Conservation (phyloP, 2,888 invertebrate species). For the Nomada lathburiana region DNA sequence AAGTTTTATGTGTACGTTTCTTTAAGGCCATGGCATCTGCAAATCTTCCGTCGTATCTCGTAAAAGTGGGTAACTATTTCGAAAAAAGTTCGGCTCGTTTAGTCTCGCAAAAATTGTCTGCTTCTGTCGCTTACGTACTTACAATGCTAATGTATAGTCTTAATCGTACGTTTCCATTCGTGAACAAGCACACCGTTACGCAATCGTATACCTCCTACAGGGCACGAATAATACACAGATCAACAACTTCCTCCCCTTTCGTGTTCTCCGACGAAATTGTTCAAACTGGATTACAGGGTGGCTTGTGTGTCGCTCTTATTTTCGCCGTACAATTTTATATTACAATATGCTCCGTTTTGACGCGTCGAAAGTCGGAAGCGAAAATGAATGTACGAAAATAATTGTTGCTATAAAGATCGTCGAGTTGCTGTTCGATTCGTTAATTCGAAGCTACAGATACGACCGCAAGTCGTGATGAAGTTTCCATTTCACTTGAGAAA, state of each 20-base stretch:
- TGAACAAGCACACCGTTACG: slow-evolving; percentile 41
- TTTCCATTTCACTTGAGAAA: background rate
- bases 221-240: slow-evolving; percentile 24
- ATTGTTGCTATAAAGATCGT: background rate
- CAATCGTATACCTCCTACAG: slow-evolving; percentile 40
- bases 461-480: too few species aligned
- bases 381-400: background rate
- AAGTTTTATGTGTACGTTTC: slow-evolving; percentile 47
- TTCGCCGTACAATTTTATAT: slow-evolving; percentile 11
- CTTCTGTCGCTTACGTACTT: slow-evolving; percentile 28
- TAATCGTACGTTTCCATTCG: slow-evolving; percentile 32
- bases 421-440: background rate
- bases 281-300: background rate
- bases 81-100: slow-evolving; percentile 23
- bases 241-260: background rate
- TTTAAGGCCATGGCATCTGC: slow-evolving; percentile 63
- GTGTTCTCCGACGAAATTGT: background rate
- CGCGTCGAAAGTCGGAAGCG: background rate
- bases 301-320: too few species aligned
- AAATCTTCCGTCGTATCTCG: slow-evolving; percentile 31
- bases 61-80: slow-evolving; percentile 34
- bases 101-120: slow-evolving; percentile 29
- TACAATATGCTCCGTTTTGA: background rate
- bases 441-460: background rate
- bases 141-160: slow-evolving; percentile 47